Conservation (phyloP, 2,888 invertebrate species). For the Ichneumon xanthorius region DNA sequence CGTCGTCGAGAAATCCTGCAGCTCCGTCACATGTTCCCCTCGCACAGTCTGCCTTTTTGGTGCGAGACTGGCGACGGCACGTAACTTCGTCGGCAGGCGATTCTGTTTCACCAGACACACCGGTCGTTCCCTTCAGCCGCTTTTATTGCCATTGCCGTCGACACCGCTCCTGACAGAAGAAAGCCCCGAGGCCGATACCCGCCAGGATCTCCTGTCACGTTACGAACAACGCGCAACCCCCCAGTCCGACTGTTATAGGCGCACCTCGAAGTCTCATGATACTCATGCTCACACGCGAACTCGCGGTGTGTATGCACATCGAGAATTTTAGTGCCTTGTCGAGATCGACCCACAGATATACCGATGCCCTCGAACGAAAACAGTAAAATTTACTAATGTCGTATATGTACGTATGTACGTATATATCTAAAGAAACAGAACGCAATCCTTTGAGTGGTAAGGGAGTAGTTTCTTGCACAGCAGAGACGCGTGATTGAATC, state of each 20-base stretch:
- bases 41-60: constrained; percentile 32
- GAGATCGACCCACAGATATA: constrained; percentile 27
- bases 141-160: constrained; percentile 52
- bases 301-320: constrained; percentile 10
- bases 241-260: constrained; percentile 1
- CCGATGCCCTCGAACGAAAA: neutral
- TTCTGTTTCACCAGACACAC: constrained; percentile 32
- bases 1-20: constrained; percentile 30
- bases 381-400: neutral
- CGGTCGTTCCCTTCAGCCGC: constrained; percentile 48
- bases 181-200: constrained; percentile 32
- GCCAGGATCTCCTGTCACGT: constrained; percentile 54
- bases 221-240: constrained; percentile 44
- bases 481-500: constrained; percentile 39
- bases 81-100: constrained; percentile 68
- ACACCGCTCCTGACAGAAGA: constrained; percentile 29
- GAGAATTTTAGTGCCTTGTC: constrained; percentile 31
- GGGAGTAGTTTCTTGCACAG: neutral
- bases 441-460: neutral
- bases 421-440: constrained; percentile 21
- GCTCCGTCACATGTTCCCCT: constrained; percentile 26
- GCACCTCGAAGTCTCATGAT: constrained; percentile 8
- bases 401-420: neutral
- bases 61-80: constrained; percentile 62
- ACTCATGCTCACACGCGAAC: constrained; percentile 48